phyloP scores from a whole-genome alignment of 2,888 invertebrate species.

The Nesidiocoris tenuis region DNA sequence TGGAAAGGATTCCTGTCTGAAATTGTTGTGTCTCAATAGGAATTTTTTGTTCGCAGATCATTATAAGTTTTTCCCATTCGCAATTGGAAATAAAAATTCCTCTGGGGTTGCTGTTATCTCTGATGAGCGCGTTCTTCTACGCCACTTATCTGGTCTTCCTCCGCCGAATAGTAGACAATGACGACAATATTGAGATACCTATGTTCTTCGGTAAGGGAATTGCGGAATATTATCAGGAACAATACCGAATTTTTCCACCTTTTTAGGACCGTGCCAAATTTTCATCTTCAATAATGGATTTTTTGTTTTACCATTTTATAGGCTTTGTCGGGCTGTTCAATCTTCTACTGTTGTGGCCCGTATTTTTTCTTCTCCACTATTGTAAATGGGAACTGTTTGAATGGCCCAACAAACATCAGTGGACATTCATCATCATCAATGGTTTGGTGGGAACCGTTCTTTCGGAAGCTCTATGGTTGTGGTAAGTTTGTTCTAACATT shows the following conservation, averaged over 20 bases:
- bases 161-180: constrained; percentile 81
- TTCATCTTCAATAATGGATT: background rate
- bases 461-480: constrained; percentile 89
- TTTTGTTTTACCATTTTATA: constrained; percentile 57
- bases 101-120: constrained; percentile 74
- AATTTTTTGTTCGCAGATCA: constrained; percentile 60
- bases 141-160: constrained; percentile 87
- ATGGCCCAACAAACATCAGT: constrained; percentile 78
- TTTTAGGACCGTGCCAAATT: too few species aligned
- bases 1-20: too few species aligned
- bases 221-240: too few species aligned
- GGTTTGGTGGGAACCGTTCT: constrained; percentile 88
- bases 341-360: constrained; percentile 82
- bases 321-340: constrained; percentile 93
- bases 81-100: constrained; percentile 69
- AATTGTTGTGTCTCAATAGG: too few species aligned
- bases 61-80: constrained; percentile 75
- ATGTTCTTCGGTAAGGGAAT: constrained; percentile 82
- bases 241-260: too few species aligned
- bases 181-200: constrained; percentile 91
- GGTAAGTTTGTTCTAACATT: constrained; percentile 70
- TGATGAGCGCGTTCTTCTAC: constrained; percentile 86
- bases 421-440: constrained; percentile 77
- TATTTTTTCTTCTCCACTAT: constrained; percentile 83
- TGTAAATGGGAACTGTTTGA: constrained; percentile 79